phyloP scores from a whole-genome alignment of 2,113 vertebrate genomes.

The Syngnathoides biaculeatus region DNA sequence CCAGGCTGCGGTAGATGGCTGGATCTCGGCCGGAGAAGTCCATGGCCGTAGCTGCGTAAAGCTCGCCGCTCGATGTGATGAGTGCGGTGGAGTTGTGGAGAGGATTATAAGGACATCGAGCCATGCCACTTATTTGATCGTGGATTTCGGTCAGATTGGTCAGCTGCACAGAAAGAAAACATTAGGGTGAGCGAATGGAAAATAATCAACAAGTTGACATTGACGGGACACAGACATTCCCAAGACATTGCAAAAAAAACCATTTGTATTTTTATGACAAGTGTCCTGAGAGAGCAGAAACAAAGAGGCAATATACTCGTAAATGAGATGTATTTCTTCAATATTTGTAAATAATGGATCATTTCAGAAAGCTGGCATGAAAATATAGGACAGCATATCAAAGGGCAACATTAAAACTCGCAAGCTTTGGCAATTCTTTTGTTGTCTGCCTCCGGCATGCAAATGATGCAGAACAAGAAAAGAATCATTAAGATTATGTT shows the following conservation, averaged over 20 bases:
- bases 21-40: conserved; percentile 95
- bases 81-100: conserved; percentile 97
- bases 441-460: conserved; percentile 54
- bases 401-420: conserved; percentile 50
- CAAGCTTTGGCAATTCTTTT: conserved; percentile 39
- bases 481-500: conserved; percentile 59
- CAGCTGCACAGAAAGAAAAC: conserved; percentile 67
- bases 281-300: conserved; percentile 5
- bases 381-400: conserved; percentile 31
- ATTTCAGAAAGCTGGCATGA: conserved; percentile 16
- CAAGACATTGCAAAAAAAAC: not conserved
- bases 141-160: conserved; percentile 91
- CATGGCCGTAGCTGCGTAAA: conserved; percentile 96
- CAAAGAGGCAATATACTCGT: conserved; percentile 3
- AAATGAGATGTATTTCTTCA: conserved; percentile 9
- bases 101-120: conserved; percentile 94
- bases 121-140: conserved; percentile 98
- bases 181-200: not conserved
- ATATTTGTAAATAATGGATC: conserved; percentile 23
- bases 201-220: not conserved
- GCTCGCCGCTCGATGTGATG: conserved; percentile 88
- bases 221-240: conserved; percentile 2
- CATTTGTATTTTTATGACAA: conserved; percentile 10
- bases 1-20: conserved; percentile 94
- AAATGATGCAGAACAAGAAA: conserved; percentile 39